Base-by-base conservation (phyloP, 2,113 vertebrate species). In the Xiphorhynchus elegans region DNA sequence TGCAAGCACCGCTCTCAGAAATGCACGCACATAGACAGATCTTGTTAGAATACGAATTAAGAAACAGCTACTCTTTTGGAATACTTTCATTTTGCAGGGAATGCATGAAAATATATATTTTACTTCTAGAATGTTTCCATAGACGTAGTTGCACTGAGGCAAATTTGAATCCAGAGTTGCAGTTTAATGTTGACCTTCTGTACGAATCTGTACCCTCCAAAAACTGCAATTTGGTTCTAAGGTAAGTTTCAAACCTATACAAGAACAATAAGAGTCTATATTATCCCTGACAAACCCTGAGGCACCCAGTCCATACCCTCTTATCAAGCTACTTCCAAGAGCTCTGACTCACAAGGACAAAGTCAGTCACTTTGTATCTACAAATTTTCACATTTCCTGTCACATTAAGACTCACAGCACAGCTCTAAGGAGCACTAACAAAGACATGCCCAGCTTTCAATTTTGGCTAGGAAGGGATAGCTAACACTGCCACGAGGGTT, bases 21-120 rank as follows among this genome's bases (percentile, higher is more conserved):
- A 11, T 1, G 40, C 5, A 13, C 1, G 4, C 0, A 0, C 10
- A 4, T 0, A 1, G 9, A 6, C 2, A 8, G 13, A 13, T 2
- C 11, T 13, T 23, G 28, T n/a, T 1, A 29, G n/a, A 49, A 46
- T 3, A 7, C 53, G 6, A 25, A 37, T 25, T 39, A 0, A 1
- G 12, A 78, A 9, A 25, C 2, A 7, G 3, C 6, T 0, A 6
- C 7, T 23, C 7, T 26, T 60, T 44, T 28, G 26, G 35, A 64
- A n/a, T 7, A 1, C 4, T 58, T 20, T 39, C 3, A 6, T 15
- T 0, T 21, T 44, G 29, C 46, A 78, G 37, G 37, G 25, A 44
- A 26, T 1, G 10, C 13, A 18, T 25, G 29, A 25, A 33, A 49
- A 76, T 11, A 7, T n/a, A 26, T 12, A 10, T 8, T 69, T 72